A percentile compares a stretch with the other conserved stretches of the same genome.
Conservation (phyloP, 1,140 invertebrate genomes). For the Scaptomyza graminum region DNA sequence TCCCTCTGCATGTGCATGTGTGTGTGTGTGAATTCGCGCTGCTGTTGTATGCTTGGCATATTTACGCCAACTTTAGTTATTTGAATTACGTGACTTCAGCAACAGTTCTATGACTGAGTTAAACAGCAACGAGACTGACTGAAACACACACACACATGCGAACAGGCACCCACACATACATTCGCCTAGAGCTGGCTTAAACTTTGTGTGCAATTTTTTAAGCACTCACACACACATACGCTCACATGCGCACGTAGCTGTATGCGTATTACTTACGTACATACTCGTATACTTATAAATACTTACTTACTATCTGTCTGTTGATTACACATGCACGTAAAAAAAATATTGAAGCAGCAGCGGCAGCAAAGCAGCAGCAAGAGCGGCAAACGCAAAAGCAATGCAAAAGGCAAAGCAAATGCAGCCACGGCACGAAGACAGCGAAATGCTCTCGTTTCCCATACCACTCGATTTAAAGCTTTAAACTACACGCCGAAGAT, state of each 20-base stretch:
- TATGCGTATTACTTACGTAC: slow-evolving; percentile 67
- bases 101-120: slow-evolving; percentile 77
- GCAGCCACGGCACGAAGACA: slow-evolving; percentile 40
- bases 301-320: slow-evolving; percentile 52
- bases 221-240: slow-evolving; percentile 24
- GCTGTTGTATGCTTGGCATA: slow-evolving; percentile 68
- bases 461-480: too few relatives aligned
- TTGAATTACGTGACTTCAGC: slow-evolving; percentile 81
- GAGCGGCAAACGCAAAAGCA: background rate
- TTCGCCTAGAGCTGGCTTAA: slow-evolving; percentile 32
- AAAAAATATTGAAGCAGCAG: slow-evolving; percentile 56
- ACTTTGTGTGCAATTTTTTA: slow-evolving; percentile 55
- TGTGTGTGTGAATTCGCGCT: slow-evolving; percentile 22
- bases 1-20: slow-evolving; percentile 19
- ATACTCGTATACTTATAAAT: slow-evolving; percentile 55
- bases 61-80: slow-evolving; percentile 82
- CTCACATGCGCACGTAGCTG: slow-evolving; percentile 16
- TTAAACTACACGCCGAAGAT: too few relatives aligned
- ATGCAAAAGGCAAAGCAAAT: slow-evolving; percentile 23
- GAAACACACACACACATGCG: slow-evolving; percentile 29
- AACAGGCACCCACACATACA: slow-evolving; percentile 7
- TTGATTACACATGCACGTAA: slow-evolving; percentile 77
- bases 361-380: slow-evolving; percentile 34
- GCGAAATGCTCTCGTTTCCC: background rate
- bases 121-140: slow-evolving; percentile 40